These are phyloP conservation scores for Aphidius ervi DNA, from an alignment of 1,140 invertebrate genomes.

Conservation along the genomic window DNA sequence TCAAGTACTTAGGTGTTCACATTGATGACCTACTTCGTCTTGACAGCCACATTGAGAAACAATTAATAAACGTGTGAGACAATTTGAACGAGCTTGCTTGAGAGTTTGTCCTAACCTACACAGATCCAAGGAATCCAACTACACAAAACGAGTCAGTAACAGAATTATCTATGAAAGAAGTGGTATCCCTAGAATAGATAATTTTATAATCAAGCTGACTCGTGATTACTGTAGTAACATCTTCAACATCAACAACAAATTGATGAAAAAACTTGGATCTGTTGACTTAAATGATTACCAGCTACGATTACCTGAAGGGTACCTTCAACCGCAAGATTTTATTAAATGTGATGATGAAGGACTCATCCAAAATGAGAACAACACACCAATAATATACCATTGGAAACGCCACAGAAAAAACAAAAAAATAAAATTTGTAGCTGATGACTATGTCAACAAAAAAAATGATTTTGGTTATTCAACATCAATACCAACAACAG, in stretches of 20 bases:
- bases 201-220: slow-evolving; percentile 12
- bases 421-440: too few species aligned
- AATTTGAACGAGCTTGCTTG: slow-evolving; percentile 12
- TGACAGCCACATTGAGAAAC: too few species aligned
- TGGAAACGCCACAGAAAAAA: too few species aligned
- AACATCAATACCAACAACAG: too few species aligned
- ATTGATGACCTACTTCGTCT: too few species aligned
- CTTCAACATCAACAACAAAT: slow-evolving; percentile 6
- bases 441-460: too few species aligned
- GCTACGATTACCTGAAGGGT: neutral
- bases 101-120: slow-evolving; percentile 1
- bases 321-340: slow-evolving; percentile 6
- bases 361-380: too few species aligned
- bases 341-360: neutral
- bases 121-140: slow-evolving; percentile 1
- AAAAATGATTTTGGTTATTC: too few species aligned
- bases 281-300: too few species aligned
- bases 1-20: too few species aligned
- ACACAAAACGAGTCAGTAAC: slow-evolving; percentile 8
- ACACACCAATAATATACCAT: too few species aligned
- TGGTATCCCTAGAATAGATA: slow-evolving; percentile 20
- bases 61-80: too few species aligned
- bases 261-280: neutral
- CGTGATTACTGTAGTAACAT: slow-evolving; percentile 15
- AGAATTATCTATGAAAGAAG: slow-evolving; percentile 13